Evolutionary conservation across 2,888 invertebrate genomes (phyloP).

Genomic region (Melanostoma mellinum): DNA sequence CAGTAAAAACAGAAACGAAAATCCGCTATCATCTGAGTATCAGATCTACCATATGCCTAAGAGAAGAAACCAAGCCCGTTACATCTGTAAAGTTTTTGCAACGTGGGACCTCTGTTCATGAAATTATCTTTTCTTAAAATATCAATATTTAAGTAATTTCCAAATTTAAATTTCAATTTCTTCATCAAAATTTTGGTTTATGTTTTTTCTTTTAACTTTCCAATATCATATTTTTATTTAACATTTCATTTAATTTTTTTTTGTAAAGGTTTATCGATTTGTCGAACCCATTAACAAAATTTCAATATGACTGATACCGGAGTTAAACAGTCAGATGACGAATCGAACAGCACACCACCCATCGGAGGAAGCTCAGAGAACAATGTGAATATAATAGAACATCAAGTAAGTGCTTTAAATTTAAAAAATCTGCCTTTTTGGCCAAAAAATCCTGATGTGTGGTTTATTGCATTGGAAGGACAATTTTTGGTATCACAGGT

Average conservation of each 20-base stretch:
- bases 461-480: slow-evolving; percentile 14
- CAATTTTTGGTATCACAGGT: slow-evolving; percentile 9
- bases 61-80: slow-evolving; percentile 3
- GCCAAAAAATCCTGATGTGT: slow-evolving; percentile 15
- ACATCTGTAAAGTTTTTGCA: background rate
- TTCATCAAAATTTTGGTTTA: too few species aligned
- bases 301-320: too few species aligned
- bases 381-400: background rate
- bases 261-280: slow-evolving; percentile 3
- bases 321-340: too few species aligned
- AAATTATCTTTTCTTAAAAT: too few species aligned
- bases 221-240: too few species aligned
- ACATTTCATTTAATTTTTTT: too few species aligned
- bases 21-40: slow-evolving; percentile 6
- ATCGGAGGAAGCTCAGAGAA: background rate
- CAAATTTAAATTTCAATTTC: too few species aligned
- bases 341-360: slow-evolving; percentile 7
- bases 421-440: slow-evolving; percentile 31
- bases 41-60: background rate
- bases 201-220: too few species aligned
- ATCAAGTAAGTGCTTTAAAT: slow-evolving; percentile 12
- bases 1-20: slow-evolving; percentile 9
- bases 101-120: background rate
- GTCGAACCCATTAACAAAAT: background rate
- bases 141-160: too few species aligned